phyloP scores from a whole-genome alignment of 2,888 invertebrate species.

The Mesorhabditis spiculigera region DNA sequence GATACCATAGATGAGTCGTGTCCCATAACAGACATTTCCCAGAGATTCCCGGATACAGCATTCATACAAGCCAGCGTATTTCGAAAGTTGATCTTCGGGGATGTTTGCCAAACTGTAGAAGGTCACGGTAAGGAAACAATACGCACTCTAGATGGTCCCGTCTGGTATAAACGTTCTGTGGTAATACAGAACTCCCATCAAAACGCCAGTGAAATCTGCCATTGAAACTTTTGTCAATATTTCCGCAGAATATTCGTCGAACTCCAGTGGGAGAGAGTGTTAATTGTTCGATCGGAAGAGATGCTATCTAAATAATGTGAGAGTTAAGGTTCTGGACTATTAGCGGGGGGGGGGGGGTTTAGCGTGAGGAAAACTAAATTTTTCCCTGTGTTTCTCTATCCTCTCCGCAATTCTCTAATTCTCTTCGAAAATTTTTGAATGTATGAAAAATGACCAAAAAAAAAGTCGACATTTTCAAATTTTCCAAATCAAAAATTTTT shows the following conservation, averaged over 20 bases:
- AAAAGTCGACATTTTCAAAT: too few species aligned
- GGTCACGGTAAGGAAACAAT: neutral
- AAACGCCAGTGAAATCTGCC: neutral
- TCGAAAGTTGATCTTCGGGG: neutral
- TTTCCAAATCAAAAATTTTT: too few species aligned
- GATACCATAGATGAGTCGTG: neutral
- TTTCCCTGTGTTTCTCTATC: too few species aligned
- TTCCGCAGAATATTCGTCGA: neutral
- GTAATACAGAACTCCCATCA: constrained; percentile 1
- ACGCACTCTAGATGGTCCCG: neutral
- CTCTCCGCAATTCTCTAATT: too few species aligned
- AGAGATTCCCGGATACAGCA: constrained; percentile 6
- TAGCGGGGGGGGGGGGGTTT: too few species aligned
- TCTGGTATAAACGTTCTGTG: neutral
- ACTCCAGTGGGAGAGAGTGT: too few species aligned
- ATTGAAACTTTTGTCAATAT: neutral
- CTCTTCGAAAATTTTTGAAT: too few species aligned
- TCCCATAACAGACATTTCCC: neutral
- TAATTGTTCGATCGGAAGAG: too few species aligned
- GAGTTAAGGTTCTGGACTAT: too few species aligned
- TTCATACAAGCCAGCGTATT: neutral
- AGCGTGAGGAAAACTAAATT: too few species aligned
- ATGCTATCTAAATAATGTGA: too few species aligned
- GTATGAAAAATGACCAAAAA: too few species aligned
- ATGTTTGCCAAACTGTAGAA: neutral